Conservation (phyloP, 2,797 vertebrate species). For the Acanthornis magna region DNA sequence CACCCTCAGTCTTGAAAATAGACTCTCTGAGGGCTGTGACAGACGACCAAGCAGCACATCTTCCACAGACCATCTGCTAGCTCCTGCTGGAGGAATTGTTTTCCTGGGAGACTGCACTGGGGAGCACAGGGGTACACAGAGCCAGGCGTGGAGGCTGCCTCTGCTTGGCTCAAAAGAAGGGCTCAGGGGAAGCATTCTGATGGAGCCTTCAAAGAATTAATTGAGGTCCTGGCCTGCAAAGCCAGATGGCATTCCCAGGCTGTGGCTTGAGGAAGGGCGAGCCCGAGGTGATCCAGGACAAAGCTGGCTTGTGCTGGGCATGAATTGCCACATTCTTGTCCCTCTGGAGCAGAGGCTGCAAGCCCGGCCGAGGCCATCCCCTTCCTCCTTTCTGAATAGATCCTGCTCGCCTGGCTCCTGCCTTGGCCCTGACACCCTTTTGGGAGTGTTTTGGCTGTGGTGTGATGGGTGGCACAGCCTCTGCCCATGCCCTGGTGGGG, state of each 20-base stretch:
- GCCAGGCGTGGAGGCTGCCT: accelerated
- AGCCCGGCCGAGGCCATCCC: not conserved
- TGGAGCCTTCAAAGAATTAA: not conserved
- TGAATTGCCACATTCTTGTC: conserved; percentile 7
- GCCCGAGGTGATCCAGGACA: not conserved
- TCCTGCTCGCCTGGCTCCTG: accelerated
- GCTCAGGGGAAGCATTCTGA: not conserved
- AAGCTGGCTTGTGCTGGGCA: not conserved
- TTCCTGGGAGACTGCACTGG: not conserved
- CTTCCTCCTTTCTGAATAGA: not conserved
- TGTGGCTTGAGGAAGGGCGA: not conserved
- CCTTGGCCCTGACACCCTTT: not conserved
- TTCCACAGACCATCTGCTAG: not conserved
- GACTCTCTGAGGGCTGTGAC: not conserved
- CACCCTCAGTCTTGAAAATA: not conserved
- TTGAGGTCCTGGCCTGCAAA: not conserved
- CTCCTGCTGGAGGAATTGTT: accelerated
- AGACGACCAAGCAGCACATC: not conserved
- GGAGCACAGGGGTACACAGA: accelerated
- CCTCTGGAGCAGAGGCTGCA: not conserved
- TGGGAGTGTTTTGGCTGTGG: not conserved
- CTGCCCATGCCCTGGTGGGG: accelerated
- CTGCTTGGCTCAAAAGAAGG: not conserved
- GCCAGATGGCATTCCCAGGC: not conserved
- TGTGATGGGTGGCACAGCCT: not conserved